Conservation (phyloP, 2,797 vertebrate species). For the Schizothorax lantsangensis region DNA sequence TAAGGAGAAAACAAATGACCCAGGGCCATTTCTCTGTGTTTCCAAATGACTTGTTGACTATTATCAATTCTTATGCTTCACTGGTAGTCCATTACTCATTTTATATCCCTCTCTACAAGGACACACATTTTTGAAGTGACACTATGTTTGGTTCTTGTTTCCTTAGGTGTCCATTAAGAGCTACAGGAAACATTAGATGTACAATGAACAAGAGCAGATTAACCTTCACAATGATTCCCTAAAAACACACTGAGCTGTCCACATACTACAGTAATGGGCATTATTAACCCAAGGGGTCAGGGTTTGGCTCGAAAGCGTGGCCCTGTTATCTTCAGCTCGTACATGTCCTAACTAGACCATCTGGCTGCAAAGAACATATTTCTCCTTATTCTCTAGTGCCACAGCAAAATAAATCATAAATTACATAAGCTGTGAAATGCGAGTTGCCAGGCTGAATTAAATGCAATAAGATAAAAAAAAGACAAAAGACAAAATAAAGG, state of each 20-base stretch:
- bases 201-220: slow-evolving; percentile 32
- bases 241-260: slow-evolving; percentile 9
- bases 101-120: neutral
- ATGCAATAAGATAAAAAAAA: neutral
- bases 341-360: neutral
- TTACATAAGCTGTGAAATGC: neutral
- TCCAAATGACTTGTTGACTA: slow-evolving; percentile 30
- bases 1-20: slow-evolving; percentile 47
- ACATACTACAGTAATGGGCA: slow-evolving; percentile 2
- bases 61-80: slow-evolving; percentile 57
- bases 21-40: slow-evolving; percentile 48
- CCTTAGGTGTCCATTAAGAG: neutral
- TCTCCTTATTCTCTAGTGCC: neutral
- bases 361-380: neutral
- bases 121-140: neutral
- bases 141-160: neutral
- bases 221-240: neutral
- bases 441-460: neutral
- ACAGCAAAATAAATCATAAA: neutral
- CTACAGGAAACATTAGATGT: neutral
- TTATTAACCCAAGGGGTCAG: slow-evolving; percentile 2
- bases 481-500: neutral
- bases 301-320: neutral
- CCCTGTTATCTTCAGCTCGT: neutral
- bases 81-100: slow-evolving; percentile 40